Conservation (phyloP, 2,888 invertebrate genomes). For the Amitus sp. region DNA sequence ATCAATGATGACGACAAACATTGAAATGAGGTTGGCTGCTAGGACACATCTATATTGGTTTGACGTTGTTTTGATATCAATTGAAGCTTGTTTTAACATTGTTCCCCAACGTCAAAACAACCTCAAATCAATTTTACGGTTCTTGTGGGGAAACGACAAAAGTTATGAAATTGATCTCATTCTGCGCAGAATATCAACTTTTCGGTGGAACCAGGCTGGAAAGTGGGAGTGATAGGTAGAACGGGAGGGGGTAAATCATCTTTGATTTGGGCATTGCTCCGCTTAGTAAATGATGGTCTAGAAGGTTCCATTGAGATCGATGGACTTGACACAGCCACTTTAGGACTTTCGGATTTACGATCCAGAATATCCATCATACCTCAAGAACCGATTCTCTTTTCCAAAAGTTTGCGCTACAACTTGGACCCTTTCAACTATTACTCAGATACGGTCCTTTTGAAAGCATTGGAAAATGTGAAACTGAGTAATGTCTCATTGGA, state of each 20-base stretch:
- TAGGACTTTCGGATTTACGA: constrained; percentile 81
- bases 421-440: constrained; percentile 76
- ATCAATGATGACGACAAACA: no score
- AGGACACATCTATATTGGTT: no score
- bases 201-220: constrained; percentile 76
- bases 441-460: constrained; percentile 75
- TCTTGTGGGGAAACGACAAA: no score
- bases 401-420: constrained; percentile 76
- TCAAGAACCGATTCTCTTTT: constrained; percentile 73
- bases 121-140: no score
- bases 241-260: constrained; percentile 90
- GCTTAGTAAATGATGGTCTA: constrained; percentile 74
- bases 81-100: no score
- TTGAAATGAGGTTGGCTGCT: no score
- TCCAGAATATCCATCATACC: constrained; percentile 84
- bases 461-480: constrained; percentile 71
- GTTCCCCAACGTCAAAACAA: no score
- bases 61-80: no score
- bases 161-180: no score
- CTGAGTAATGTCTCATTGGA: constrained; percentile 68
- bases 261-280: constrained; percentile 81
- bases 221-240: constrained; percentile 83
- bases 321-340: constrained; percentile 73
- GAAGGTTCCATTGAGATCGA: constrained; percentile 87
- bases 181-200: constrained; percentile 70